Evolutionary conservation across 2,797 vertebrate genomes (phyloP).

Genomic region (Tragopan temminckii): DNA sequence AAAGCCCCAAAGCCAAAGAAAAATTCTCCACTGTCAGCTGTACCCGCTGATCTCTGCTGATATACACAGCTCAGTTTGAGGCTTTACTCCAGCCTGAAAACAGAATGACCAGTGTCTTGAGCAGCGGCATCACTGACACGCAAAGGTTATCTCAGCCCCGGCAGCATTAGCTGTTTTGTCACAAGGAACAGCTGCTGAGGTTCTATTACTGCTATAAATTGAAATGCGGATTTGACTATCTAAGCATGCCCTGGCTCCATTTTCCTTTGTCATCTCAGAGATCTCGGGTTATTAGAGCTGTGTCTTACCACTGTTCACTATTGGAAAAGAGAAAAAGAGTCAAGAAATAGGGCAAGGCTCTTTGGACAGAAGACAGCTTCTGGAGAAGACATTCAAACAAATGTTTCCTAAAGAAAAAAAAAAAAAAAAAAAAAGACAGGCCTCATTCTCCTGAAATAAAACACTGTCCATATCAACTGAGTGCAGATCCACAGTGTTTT

Average conservation of each 20-base stretch:
- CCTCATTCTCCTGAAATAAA: constrained; percentile 28
- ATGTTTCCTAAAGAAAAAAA: not conserved
- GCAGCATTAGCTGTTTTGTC: not conserved
- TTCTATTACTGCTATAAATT: not conserved
- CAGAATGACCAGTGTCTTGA: not conserved
- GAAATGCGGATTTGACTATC: not conserved
- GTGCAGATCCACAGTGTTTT: not conserved
- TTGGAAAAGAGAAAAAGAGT: not conserved
- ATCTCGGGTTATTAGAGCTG: not conserved
- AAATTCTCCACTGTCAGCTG: not conserved
- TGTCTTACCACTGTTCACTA: not conserved
- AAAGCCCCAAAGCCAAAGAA: not conserved
- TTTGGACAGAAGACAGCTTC: constrained; percentile 11
- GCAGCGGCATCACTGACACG: fast-evolving
- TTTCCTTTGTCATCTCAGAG: not conserved
- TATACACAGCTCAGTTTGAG: not conserved
- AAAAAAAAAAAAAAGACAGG: not conserved
- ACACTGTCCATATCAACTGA: not conserved
- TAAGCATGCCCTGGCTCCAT: not conserved
- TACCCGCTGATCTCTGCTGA: not conserved
- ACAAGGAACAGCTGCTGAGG: not conserved
- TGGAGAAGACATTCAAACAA: constrained; percentile 45
- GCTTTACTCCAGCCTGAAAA: not conserved
- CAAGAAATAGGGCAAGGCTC: not conserved
- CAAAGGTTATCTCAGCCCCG: not conserved